Evolutionary conservation across 2,113 vertebrate species (phyloP).

Genomic region (Garra rufa): DNA sequence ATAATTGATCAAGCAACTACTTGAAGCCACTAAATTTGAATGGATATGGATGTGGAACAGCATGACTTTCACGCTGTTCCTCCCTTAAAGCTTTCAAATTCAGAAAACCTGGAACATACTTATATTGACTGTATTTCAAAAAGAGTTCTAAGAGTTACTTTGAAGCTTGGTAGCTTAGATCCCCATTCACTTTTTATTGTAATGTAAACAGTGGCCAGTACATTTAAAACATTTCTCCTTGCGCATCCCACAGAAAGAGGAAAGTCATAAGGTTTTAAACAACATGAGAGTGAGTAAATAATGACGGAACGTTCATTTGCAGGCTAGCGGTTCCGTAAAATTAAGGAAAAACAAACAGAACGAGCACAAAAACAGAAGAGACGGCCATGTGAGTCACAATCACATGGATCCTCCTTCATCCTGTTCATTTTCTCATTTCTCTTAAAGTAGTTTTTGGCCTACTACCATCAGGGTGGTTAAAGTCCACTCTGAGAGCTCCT

Average conservation of each 20-base stretch:
- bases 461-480: constrained; percentile 24
- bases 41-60: neutral
- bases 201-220: neutral
- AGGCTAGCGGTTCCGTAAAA: constrained; percentile 6
- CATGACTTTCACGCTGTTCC: neutral
- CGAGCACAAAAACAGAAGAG: constrained; percentile 35
- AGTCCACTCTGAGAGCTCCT: constrained; percentile 8
- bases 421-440: neutral
- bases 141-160: neutral
- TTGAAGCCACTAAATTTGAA: neutral
- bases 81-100: neutral
- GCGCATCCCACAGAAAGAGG: neutral
- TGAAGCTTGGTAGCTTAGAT: neutral
- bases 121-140: neutral
- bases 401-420: constrained; percentile 19
- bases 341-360: constrained; percentile 15
- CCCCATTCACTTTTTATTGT: neutral
- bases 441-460: constrained; percentile 20
- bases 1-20: neutral
- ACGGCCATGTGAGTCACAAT: constrained; percentile 60
- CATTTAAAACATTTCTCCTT: neutral
- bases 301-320: neutral
- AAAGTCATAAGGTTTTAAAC: neutral
- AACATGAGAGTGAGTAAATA: neutral
- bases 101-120: neutral